phyloP scores from a whole-genome alignment of 2,888 invertebrate species.

The Pilophorus perplexus region DNA sequence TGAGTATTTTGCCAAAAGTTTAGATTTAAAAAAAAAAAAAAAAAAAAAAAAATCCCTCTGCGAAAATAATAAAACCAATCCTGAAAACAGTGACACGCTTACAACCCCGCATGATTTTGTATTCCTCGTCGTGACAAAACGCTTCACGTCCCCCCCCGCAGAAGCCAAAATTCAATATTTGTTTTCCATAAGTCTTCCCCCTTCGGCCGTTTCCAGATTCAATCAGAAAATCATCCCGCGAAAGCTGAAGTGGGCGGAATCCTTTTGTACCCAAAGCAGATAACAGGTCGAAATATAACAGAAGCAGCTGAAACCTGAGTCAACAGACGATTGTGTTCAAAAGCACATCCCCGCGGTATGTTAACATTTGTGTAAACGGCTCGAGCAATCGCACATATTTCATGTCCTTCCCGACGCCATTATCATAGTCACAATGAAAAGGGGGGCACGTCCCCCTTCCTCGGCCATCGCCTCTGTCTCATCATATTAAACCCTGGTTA shows the following conservation, averaged over 20 bases:
- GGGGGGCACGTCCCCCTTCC: background rate
- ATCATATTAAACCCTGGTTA: slow-evolving; percentile 37
- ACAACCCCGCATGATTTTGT: no score
- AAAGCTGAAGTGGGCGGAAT: slow-evolving; percentile 15
- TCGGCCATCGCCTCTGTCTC: slow-evolving; percentile 11
- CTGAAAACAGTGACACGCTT: no score
- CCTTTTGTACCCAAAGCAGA: slow-evolving; percentile 7
- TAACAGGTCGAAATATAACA: slow-evolving; percentile 8
- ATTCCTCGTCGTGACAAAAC: no score
- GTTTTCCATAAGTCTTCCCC: slow-evolving; percentile 1
- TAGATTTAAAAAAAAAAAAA: no score
- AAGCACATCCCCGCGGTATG: slow-evolving; percentile 14
- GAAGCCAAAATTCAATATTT: slow-evolving; percentile 20
- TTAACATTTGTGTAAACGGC: slow-evolving; percentile 38
- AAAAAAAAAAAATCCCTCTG: no score
- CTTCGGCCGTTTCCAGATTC: background rate
- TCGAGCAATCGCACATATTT: slow-evolving; percentile 1
- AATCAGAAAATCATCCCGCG: no score
- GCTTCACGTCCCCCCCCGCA: no score
- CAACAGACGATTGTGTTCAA: slow-evolving; percentile 9
- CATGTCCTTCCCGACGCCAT: slow-evolving; percentile 11
- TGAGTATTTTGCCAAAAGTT: no score
- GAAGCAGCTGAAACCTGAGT: slow-evolving; percentile 20
- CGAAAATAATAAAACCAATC: no score
- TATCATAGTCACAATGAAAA: background rate